Evolutionary conservation across 2,113 vertebrate species (phyloP).

Genomic region (Atherinomorus stipes): DNA sequence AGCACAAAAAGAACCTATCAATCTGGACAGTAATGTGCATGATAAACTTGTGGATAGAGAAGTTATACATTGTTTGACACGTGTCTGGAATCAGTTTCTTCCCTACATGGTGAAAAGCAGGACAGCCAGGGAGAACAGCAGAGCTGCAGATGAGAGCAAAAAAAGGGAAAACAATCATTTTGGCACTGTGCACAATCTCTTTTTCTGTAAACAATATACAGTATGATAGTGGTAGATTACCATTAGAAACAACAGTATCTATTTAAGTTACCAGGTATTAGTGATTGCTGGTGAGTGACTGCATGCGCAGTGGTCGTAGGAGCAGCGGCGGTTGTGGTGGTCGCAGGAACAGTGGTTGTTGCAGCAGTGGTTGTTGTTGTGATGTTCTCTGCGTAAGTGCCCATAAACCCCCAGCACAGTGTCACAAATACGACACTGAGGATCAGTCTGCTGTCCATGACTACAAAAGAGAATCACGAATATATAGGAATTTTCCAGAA

Average conservation of each 20-base stretch:
- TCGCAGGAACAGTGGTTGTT: slow-evolving; percentile 1
- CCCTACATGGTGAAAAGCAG: slow-evolving; percentile 40
- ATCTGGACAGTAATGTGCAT: background rate
- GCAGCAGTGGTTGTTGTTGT: no score
- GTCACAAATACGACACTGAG: slow-evolving; percentile 38
- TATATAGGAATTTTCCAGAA: background rate
- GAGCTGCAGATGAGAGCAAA: slow-evolving; percentile 21
- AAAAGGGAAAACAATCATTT: background rate
- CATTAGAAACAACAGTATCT: background rate
- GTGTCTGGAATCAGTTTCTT: slow-evolving; percentile 11
- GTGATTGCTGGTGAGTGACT: slow-evolving; percentile 35
- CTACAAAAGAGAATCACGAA: slow-evolving; percentile 9
- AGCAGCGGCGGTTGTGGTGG: no score
- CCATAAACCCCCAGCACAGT: slow-evolving; percentile 32
- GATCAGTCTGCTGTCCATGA: slow-evolving; percentile 55
- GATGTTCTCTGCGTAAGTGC: background rate
- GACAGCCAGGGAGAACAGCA: slow-evolving; percentile 42
- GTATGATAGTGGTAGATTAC: background rate
- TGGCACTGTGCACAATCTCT: background rate
- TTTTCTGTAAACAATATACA: no score
- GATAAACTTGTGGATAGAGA: background rate
- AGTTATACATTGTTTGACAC: background rate
- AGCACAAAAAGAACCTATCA: background rate
- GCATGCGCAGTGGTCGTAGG: background rate
- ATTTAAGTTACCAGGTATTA: slow-evolving; percentile 46